Evolutionary conservation across 1,140 invertebrate genomes (phyloP).

Genomic region (Heterodera schachtii): DNA sequence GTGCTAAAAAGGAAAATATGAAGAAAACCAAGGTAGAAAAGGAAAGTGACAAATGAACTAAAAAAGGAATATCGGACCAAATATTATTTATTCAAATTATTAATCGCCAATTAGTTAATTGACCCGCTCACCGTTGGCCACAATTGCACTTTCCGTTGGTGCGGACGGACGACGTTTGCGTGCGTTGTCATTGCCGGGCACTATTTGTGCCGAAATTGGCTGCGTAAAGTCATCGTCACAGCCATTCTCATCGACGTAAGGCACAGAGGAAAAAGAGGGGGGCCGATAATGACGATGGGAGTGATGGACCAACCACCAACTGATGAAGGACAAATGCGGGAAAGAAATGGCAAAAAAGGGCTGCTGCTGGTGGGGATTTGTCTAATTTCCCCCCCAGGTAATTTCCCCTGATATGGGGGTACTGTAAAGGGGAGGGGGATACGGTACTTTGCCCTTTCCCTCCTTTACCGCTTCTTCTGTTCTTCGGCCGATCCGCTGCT

Average conservation of each 20-base stretch:
- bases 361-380: no score
- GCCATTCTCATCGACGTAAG: neutral
- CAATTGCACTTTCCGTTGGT: constrained; percentile 2
- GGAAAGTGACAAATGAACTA: no score
- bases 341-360: no score
- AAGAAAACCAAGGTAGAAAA: neutral
- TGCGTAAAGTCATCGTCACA: neutral
- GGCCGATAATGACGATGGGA: neutral
- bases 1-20: neutral
- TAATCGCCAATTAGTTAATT: no score
- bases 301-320: neutral
- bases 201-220: neutral
- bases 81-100: no score
- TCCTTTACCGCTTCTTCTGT: neutral
- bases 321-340: neutral
- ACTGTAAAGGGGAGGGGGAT: no score
- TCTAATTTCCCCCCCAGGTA: no score
- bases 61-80: no score
- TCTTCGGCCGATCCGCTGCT: neutral
- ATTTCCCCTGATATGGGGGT: no score
- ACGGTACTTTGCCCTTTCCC: neutral
- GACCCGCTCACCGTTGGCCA: neutral
- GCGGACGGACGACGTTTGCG: neutral
- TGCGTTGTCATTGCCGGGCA: neutral
- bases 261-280: neutral